A percentile compares a stretch with the other conserved stretches of the same genome.
These are phyloP conservation scores for Eupithecia insigniata DNA, from an alignment of 2,888 invertebrate species.

Conservation along the genomic window DNA sequence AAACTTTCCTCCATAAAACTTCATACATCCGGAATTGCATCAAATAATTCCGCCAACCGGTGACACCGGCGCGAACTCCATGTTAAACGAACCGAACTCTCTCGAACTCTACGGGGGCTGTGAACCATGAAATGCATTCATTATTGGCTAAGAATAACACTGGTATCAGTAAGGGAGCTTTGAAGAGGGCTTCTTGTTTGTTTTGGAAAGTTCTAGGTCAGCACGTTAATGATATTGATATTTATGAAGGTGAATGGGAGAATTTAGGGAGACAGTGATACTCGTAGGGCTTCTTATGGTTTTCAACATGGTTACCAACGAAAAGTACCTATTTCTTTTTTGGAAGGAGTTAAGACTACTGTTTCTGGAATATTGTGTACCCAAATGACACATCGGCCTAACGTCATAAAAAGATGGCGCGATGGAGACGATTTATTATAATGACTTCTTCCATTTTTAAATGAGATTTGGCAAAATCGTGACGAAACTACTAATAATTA, in stretches of 20 bases:
- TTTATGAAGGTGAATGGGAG: background rate
- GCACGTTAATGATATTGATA: background rate
- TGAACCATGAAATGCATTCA: slow-evolving; percentile 40
- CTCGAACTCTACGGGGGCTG: slow-evolving; percentile 25
- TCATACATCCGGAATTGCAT: slow-evolving; percentile 42
- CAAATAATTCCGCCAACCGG: slow-evolving; percentile 44
- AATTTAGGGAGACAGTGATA: background rate
- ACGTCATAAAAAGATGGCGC: no score
- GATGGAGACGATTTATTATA: no score
- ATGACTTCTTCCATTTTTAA: background rate
- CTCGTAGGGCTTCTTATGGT: background rate
- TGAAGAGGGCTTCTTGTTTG: slow-evolving; percentile 20
- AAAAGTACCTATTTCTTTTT: no score
- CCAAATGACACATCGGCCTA: background rate
- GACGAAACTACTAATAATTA: background rate
- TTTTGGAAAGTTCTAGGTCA: slow-evolving; percentile 24
- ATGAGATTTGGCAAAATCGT: background rate
- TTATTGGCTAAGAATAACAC: slow-evolving; percentile 40
- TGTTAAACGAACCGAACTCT: slow-evolving; percentile 56
- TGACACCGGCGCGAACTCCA: slow-evolving; percentile 46
- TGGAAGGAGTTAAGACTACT: no score
- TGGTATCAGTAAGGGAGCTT: slow-evolving; percentile 25
- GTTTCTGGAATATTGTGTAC: background rate
- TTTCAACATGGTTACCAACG: background rate
- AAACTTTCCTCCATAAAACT: slow-evolving; percentile 35